Conservation (phyloP, 2,888 invertebrate species). For the Netelia inedita region DNA sequence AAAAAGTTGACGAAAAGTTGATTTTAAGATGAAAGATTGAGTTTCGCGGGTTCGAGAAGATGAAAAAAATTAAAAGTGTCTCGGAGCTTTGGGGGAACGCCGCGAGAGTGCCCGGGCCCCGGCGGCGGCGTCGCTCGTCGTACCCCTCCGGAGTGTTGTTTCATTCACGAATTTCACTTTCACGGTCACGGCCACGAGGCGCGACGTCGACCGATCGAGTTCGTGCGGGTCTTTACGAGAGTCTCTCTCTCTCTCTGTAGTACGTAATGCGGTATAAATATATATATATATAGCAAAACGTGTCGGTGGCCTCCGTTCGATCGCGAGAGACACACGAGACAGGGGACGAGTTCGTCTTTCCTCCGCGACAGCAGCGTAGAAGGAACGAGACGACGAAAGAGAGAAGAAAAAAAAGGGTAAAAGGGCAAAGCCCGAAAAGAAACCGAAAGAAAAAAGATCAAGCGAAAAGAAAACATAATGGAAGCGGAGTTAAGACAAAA, state of each 20-base stretch:
- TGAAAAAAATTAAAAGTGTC: too few species aligned
- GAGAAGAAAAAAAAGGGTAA: conserved; percentile 4
- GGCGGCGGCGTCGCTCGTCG: background rate
- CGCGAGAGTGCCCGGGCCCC: background rate
- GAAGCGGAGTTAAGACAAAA: conserved; percentile 8
- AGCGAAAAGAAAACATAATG: background rate
- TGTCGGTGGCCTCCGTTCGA: conserved; percentile 9
- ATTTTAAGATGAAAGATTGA: too few species aligned
- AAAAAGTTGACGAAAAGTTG: too few species aligned
- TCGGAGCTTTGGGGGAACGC: too few species aligned
- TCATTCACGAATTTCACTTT: conserved; percentile 82
- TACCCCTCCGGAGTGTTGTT: conserved; percentile 52
- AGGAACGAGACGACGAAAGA: too few species aligned
- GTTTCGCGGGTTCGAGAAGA: too few species aligned
- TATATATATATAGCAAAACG: conserved; percentile 38
- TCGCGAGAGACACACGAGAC: background rate
- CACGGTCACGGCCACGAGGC: conserved; percentile 79
- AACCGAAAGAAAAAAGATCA: background rate
- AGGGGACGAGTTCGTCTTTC: conserved; percentile 16
- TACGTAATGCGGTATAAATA: conserved; percentile 41
- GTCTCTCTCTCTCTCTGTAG: conserved; percentile 7
- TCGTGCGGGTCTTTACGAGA: conserved; percentile 53
- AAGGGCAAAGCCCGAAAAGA: too few species aligned
- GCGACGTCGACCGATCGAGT: conserved; percentile 64
- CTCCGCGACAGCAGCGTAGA: background rate